phyloP scores from a whole-genome alignment of 2,888 invertebrate species.

The Heliconius charithonia region DNA sequence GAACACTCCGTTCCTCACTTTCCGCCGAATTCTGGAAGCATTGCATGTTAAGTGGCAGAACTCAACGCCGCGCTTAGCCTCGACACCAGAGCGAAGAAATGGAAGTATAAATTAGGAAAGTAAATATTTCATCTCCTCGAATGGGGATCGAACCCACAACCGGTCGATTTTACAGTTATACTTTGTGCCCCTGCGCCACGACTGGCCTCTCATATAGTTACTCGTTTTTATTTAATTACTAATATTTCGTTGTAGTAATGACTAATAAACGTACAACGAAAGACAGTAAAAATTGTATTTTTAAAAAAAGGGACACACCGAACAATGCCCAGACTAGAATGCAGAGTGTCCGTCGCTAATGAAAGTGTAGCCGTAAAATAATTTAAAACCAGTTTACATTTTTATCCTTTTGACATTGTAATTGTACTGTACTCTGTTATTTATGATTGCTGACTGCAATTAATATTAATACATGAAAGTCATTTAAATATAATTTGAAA shows the following conservation, averaged over 20 bases:
- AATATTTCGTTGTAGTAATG: conserved; percentile 48
- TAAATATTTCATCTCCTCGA: too few relatives aligned
- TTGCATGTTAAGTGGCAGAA: too few relatives aligned
- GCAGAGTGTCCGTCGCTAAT: conserved; percentile 56
- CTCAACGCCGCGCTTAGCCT: too few relatives aligned
- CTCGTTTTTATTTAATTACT: too few relatives aligned
- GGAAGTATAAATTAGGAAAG: too few relatives aligned
- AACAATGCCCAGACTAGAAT: conserved; percentile 48
- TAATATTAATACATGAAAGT: background rate
- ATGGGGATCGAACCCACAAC: too few relatives aligned
- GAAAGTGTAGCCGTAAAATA: conserved; percentile 61
- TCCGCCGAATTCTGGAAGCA: too few relatives aligned
- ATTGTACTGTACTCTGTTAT: conserved; percentile 14
- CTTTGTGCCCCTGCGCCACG: too few relatives aligned
- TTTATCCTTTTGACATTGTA: conserved; percentile 42
- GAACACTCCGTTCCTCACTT: too few relatives aligned
- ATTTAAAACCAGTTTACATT: conserved; percentile 50
- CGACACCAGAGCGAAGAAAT: too few relatives aligned
- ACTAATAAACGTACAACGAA: conserved; percentile 58
- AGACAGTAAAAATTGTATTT: conserved; percentile 55
- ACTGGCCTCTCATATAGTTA: too few relatives aligned
- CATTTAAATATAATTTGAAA: background rate
- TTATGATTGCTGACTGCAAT: background rate
- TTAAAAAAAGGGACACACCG: conserved; percentile 67
- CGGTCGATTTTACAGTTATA: too few relatives aligned